Base-by-base conservation (phyloP, 2,113 vertebrate species). In the Tylochromis polylepis region DNA sequence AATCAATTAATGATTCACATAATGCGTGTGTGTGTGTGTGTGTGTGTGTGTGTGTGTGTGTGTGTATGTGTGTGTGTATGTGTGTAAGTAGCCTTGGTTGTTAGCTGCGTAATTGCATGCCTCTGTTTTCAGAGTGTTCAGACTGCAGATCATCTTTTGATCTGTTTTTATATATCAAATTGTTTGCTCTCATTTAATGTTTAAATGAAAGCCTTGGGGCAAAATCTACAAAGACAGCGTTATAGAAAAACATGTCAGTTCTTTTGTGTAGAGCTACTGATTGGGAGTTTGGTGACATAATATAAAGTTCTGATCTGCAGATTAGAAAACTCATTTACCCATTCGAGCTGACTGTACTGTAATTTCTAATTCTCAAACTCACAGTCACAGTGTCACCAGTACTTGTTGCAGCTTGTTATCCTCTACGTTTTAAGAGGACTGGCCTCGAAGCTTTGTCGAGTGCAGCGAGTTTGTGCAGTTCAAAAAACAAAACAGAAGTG, bases 311-410 rank as follows among this genome's bases (percentile, higher is more conserved):
- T 3, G 0, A 27, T 20, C 70, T 31, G 43, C 43, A 77, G 46
- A 77, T 53, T 31, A n/a, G 72, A 53, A 77, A 56, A 41, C 41
- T 55, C 46, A 14, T 51, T 67, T 29, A 81, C 87, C 57, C 20
- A 81, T 89, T 86, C 57, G 15, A 65, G 55, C 8, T 51, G 14
- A 51, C 51, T 72, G 34, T 43, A 60, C 65, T 75, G 9, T 86
- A 65, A 89, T 89, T 86, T 12, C 65, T 86, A n/a, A 14, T 65
- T 57, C 36, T 55, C 86, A n/a, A 77, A 89, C 84, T 70, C 86
- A 81, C 41, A 89, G 84, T 83, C 75, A 79, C 41, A 55, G 41
- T 60, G 80, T 89, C 90, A 89, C 84, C 70, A 83, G 70, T 87
- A 87, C 70, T 31, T 2, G 2, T 14, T 77, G 27, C 29, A 8